These are phyloP conservation scores for Ormyrus nitidulus DNA, from an alignment of 2,888 invertebrate species.

Conservation along the genomic window DNA sequence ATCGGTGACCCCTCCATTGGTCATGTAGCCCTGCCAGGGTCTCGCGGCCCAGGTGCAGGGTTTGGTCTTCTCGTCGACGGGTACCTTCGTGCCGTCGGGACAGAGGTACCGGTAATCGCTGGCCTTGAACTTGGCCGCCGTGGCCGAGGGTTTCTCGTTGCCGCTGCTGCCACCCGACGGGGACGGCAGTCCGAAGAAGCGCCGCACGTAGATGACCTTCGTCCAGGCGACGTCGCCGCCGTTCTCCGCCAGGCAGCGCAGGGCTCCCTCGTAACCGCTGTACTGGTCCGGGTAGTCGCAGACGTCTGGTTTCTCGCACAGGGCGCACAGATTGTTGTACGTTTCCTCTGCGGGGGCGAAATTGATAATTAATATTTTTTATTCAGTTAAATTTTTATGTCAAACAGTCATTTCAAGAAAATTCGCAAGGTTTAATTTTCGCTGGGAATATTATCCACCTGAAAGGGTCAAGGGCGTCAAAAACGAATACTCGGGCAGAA, in stretches of 20 bases:
- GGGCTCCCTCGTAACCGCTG: conserved; percentile 91
- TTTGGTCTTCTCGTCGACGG: conserved; percentile 79
- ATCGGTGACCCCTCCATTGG: conserved; percentile 79
- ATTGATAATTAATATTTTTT: not conserved
- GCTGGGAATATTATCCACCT: too few species aligned
- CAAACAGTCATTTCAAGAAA: too few species aligned
- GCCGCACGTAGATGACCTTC: conserved; percentile 86
- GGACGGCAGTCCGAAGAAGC: conserved; percentile 84
- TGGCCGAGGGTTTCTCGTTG: conserved; percentile 49
- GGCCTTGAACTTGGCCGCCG: conserved; percentile 80
- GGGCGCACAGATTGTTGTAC: conserved; percentile 86
- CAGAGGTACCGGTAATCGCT: conserved; percentile 86
- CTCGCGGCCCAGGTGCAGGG: conserved; percentile 90
- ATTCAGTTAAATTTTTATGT: not conserved
- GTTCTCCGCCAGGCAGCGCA: conserved; percentile 87
- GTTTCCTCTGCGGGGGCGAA: conserved; percentile 79
- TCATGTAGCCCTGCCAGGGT: conserved; percentile 89
- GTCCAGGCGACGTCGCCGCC: conserved; percentile 92
- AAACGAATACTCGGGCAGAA: too few species aligned
- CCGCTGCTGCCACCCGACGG: not conserved
- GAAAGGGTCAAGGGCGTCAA: too few species aligned
- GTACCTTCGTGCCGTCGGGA: conserved; percentile 84
- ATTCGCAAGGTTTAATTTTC: too few species aligned
- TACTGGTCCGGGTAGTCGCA: conserved; percentile 90
- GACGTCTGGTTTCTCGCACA: conserved; percentile 85